Base-by-base conservation (phyloP, 30 jellyfish, hydroid and myxozoan species). In the Cassiopea andromeda region DNA sequence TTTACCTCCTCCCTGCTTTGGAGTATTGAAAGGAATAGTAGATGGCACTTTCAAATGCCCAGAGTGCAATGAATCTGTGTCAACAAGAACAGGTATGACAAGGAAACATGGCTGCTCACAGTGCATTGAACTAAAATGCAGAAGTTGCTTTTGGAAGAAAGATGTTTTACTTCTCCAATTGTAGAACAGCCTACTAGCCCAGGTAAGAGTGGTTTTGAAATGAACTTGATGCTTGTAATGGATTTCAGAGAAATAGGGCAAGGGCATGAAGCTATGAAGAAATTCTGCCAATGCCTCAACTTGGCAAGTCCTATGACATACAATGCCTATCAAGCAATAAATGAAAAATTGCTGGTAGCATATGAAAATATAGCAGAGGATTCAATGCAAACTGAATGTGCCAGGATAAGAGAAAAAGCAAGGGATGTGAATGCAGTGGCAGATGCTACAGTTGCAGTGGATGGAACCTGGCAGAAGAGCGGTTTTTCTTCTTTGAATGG, bases 211-310 rank as follows among this genome's bases (percentile, higher is more conserved):
- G 81, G 0, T 17, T 72, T 72, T 64, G 73, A 64, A 0, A 27
- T 88, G 17, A 88, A 79, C 49, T 38, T 77, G 18, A 46, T 93
- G 64, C 9, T 66, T 47, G 92, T 88, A 38, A 79, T 79, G 75
- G 95, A 77, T 13, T 84, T 84, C 54, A 84, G 92, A 69, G 89
- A 70, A 58, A 84, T 84, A 27, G 84, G 92, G 17, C 12, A 69
- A 59, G 93, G 95, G 17, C 95, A 88, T 69, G 68, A 47, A 43
- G 89, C 95, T 18, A 78, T 88, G 95, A 78, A 67, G 67, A 72
- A 47, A 7, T 77, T 78, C 71, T 66, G 74, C 67, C 60, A 82
- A 50, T 60, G 73, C 8, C 57, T 88, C 88, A 88, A 88, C 70
- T 57, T 88, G 93, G 87, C 92, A 38, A 69, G 71, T 77, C 87